Evolutionary conservation across 2,888 invertebrate species (phyloP).

Genomic region (Carpatolechia fugitivella): DNA sequence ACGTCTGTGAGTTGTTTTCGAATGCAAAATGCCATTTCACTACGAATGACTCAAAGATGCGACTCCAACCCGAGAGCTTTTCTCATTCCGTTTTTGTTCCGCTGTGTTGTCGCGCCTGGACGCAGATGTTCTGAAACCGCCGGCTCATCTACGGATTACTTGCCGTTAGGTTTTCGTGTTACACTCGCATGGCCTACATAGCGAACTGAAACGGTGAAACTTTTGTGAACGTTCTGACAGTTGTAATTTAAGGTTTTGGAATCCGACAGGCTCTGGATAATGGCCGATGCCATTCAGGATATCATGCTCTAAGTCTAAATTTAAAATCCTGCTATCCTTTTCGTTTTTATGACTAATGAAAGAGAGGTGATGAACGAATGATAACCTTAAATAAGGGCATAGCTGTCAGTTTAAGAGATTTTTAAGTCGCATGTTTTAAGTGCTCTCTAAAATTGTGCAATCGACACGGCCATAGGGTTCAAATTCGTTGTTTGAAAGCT

Average conservation of each 20-base stretch:
- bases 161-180: conserved; percentile 66
- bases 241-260: not conserved
- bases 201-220: conserved; percentile 27
- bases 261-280: not conserved
- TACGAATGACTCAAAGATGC: no score
- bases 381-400: no score
- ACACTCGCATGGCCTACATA: conserved; percentile 49
- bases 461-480: no score
- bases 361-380: no score
- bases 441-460: no score
- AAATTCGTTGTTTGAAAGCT: no score
- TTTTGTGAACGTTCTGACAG: not conserved
- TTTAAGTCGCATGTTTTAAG: no score
- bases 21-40: no score
- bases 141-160: conserved; percentile 75
- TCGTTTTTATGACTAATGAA: no score
- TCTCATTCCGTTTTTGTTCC: conserved; percentile 77
- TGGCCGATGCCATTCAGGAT: not conserved
- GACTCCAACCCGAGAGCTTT: conserved; percentile 60
- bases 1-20: no score
- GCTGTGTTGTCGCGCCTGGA: conserved; percentile 36
- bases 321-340: not conserved
- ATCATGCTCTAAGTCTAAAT: not conserved
- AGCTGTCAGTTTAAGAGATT: no score
- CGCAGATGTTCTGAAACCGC: conserved; percentile 67